Conservation (phyloP, 37 sponge, comb jelly and placozoan genomes). For the Mnemiopsis leidyi region DNA sequence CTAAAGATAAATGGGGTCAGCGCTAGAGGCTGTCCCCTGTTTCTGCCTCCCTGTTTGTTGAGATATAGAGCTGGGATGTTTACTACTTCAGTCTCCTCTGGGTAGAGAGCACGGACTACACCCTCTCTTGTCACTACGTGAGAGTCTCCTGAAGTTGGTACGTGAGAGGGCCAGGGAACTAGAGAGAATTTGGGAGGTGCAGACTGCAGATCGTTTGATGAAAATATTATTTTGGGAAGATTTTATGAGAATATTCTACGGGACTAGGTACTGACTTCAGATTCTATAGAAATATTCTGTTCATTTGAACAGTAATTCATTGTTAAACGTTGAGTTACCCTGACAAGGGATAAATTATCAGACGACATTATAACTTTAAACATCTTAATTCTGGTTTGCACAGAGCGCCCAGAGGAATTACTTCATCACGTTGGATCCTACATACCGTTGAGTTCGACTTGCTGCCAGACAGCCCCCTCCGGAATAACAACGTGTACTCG, state of each 20-base stretch:
- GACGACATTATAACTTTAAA: background rate
- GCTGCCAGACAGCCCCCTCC: conserved; percentile 37
- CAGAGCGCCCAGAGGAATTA: background rate
- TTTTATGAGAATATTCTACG: no score
- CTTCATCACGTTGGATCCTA: background rate
- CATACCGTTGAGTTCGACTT: conserved; percentile 6
- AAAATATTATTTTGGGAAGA: no score
- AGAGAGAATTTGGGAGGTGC: no score
- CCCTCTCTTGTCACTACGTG: background rate
- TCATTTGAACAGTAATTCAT: background rate
- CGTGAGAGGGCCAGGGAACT: no score
- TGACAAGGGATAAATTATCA: background rate
- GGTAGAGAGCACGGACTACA: background rate
- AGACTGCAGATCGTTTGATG: no score
- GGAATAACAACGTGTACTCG: background rate
- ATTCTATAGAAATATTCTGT: background rate
- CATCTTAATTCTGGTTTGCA: no score
- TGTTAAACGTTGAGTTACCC: background rate
- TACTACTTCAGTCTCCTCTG: background rate
- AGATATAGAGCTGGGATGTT: background rate
- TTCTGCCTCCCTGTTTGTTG: conserved; percentile 7
- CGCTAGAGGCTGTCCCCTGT: background rate
- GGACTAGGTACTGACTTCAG: background rate
- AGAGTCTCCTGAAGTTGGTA: background rate
- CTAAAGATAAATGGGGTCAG: conserved; percentile 30